Percentiles rank a stretch among this genome's conserved stretches.
These are phyloP conservation scores for Tapirus terrestris DNA, from an alignment of 2,113 vertebrate genomes.

Conservation along the genomic window DNA sequence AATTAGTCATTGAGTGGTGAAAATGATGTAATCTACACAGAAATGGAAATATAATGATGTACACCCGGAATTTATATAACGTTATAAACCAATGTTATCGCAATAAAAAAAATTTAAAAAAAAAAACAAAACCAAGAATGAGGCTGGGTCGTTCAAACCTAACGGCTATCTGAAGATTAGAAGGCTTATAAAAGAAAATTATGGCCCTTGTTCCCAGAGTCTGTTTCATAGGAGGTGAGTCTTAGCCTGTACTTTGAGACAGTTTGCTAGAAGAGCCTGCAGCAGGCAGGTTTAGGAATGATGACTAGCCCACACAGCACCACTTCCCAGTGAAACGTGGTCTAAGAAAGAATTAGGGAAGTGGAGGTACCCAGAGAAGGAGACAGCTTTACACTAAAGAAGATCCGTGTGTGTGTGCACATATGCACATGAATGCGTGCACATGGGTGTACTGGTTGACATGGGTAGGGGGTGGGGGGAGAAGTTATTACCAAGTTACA, in stretches of 20 bases:
- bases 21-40: too few relatives aligned
- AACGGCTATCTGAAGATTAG: neutral
- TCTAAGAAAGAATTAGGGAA: neutral
- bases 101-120: too few relatives aligned
- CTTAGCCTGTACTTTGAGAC: neutral
- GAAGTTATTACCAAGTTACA: neutral
- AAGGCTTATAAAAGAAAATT: neutral
- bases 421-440: fast-evolving
- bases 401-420: neutral
- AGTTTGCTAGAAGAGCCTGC: neutral
- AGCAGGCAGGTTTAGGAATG: neutral
- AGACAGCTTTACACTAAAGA: neutral
- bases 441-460: neutral
- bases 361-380: neutral
- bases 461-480: neutral
- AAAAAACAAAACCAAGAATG: neutral
- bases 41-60: too few relatives aligned
- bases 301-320: neutral
- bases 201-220: neutral
- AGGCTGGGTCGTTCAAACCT: neutral
- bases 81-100: too few relatives aligned
- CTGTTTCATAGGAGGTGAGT: neutral
- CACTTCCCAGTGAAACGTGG: neutral
- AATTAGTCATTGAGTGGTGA: too few relatives aligned
- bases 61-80: too few relatives aligned